A percentile compares a stretch with the other conserved stretches of the same genome.
These are phyloP conservation scores for Porites divaricata DNA, from an alignment of 92 coral and sea anemone species.

Conservation along the genomic window DNA sequence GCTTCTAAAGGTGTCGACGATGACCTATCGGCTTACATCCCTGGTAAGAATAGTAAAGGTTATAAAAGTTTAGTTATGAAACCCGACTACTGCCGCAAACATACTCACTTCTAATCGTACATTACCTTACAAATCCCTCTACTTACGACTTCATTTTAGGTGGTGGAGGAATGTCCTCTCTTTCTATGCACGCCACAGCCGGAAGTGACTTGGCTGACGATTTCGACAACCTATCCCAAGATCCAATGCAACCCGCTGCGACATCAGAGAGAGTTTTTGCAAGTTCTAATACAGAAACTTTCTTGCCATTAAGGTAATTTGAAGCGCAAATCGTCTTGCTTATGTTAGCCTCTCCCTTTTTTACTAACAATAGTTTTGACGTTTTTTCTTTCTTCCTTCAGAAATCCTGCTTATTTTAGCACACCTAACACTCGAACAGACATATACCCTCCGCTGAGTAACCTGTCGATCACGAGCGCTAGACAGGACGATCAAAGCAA, in stretches of 20 bases:
- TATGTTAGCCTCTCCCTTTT: neutral
- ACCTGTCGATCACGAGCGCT: slow-evolving; percentile 54
- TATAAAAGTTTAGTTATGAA: neutral
- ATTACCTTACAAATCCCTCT: too few relatives aligned
- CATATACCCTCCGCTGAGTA: slow-evolving; percentile 58
- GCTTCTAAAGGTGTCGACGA: slow-evolving; percentile 40
- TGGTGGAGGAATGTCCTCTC: slow-evolving; percentile 46
- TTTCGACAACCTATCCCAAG: slow-evolving; percentile 69
- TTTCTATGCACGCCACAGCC: slow-evolving; percentile 66
- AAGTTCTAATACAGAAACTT: slow-evolving; percentile 32
- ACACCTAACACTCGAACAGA: slow-evolving; percentile 53
- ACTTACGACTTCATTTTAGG: slow-evolving; percentile 21
- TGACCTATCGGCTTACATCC: slow-evolving; percentile 64
- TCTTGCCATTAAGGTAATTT: slow-evolving; percentile 26
- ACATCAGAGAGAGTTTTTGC: slow-evolving; percentile 47
- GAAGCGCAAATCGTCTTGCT: neutral
- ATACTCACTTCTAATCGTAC: too few relatives aligned
- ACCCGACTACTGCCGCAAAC: too few relatives aligned
- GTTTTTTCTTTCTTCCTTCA: neutral
- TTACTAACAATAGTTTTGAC: neutral
- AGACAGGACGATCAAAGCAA: slow-evolving; percentile 41
- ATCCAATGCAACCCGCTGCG: slow-evolving; percentile 53
- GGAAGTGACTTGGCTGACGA: slow-evolving; percentile 80
- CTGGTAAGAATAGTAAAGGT: slow-evolving; percentile 46
- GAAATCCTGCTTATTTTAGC: slow-evolving; percentile 49